A percentile compares a stretch with the other conserved stretches of the same genome.
Evolutionary conservation across 2,797 vertebrate genomes (phyloP).

Genomic region (Sebastolobus alascanus): DNA sequence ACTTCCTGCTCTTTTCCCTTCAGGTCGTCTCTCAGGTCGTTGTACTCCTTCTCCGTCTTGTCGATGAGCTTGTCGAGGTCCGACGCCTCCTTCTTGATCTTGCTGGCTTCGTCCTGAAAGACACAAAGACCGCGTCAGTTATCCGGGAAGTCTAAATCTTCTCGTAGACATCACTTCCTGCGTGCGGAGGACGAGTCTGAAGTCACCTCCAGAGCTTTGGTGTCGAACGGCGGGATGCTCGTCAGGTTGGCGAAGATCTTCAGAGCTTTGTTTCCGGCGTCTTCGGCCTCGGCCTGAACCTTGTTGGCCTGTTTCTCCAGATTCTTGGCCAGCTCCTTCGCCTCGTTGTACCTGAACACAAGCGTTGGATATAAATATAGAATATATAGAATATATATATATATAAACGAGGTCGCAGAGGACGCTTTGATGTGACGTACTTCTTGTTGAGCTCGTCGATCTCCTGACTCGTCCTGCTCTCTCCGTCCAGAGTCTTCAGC

Average conservation of each 20-base stretch:
- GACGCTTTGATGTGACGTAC: conserved; percentile 79
- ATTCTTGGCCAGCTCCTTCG: conserved; percentile 91
- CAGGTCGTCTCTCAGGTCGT: conserved; percentile 94
- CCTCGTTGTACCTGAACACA: conserved; percentile 91
- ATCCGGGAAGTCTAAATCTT: not conserved
- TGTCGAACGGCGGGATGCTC: conserved; percentile 89
- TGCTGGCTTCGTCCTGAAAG: conserved; percentile 90
- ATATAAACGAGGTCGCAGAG: not conserved
- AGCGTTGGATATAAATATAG: too few species aligned
- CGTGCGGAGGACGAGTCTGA: not conserved
- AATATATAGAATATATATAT: too few species aligned
- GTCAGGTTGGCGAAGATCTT: conserved; percentile 95
- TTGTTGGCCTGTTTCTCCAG: conserved; percentile 93
- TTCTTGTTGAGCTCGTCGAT: conserved; percentile 95
- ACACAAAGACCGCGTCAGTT: not conserved
- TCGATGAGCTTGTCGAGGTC: conserved; percentile 93
- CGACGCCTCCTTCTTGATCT: conserved; percentile 94
- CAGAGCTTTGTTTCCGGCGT: conserved; percentile 91
- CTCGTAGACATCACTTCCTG: not conserved
- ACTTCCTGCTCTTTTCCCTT: conserved; percentile 93
- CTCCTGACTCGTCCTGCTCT: conserved; percentile 89
- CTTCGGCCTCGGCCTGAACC: conserved; percentile 91
- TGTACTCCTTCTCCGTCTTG: conserved; percentile 93
- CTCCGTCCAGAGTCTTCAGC: conserved; percentile 90
- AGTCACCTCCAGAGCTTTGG: conserved; percentile 89